Conservation (phyloP, 2,888 invertebrate genomes). For the Caenorhabditis sp. region DNA sequence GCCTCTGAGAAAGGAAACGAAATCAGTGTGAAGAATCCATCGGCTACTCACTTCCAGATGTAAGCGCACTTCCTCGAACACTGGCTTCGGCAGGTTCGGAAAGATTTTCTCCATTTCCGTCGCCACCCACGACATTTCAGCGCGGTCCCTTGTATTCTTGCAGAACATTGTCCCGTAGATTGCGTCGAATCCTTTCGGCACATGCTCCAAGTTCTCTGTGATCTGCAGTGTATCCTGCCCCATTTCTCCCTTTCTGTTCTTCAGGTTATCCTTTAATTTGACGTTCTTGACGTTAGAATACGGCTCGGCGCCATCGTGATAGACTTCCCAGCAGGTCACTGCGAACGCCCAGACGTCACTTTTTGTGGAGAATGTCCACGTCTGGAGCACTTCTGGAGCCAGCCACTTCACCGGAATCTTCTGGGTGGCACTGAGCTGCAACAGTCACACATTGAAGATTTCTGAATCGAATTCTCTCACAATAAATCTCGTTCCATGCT, state of each 20-base stretch:
- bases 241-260: background rate
- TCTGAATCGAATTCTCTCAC: conserved; percentile 2
- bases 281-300: conserved; percentile 8
- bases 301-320: conserved; percentile 35
- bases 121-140: background rate
- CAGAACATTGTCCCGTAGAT: background rate
- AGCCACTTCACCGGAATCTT: conserved; percentile 48
- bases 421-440: conserved; percentile 11
- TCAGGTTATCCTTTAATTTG: background rate
- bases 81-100: conserved; percentile 7
- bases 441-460: background rate
- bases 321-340: conserved; percentile 44
- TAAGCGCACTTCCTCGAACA: background rate
- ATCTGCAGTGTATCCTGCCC: background rate
- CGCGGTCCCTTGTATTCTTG: background rate
- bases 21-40: background rate
- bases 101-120: conserved; percentile 7
- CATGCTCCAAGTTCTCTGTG: conserved; percentile 8
- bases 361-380: conserved; percentile 21
- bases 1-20: background rate
- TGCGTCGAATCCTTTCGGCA: conserved; percentile 10
- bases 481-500: conserved; percentile 5
- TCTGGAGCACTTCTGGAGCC: conserved; percentile 21
- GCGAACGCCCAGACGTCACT: conserved; percentile 47
- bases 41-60: conserved; percentile 5